Evolutionary conservation across 2,888 invertebrate species (phyloP), one percentile per base, ranked within the genome.

Genomic region (Agrochola litura): DNA sequence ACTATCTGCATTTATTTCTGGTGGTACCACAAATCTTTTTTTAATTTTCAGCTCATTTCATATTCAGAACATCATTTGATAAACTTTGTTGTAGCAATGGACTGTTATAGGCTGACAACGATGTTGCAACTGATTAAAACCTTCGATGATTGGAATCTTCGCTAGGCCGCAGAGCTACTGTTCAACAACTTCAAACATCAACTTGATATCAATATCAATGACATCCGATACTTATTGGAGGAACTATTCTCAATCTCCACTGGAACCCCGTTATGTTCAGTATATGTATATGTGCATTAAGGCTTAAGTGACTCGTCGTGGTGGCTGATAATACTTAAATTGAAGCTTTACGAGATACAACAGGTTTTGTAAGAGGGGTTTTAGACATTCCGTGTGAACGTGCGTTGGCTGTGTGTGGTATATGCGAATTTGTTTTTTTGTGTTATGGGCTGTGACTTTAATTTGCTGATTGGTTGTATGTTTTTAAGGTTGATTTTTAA

Each of bases 221-320:
- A 82, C 43, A 83, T 82, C 25, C 49, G 82, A 85, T 85, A 83
- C 78, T 61, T 65, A 63, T 49, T 83, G 63, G 12, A 63, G 56
- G 30, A 56, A 74, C 25, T 72, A 79, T 79, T 79, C 54, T 58
- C 74, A 64, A 84, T 84, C n/a, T 25, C 8, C 52, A 56, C 4
- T 72, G 60, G 83, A 49, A 46, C 69, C 46, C 85, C 66, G 76
- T 76, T 81, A 84, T 76, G 66, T 70, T 37, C 71, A 68, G 64
- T 63, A n/a, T 73, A 25, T 30, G 30, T 30, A 2, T 82, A 83
- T 91, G 91, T 90, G 89, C 90, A 91, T 89, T 72, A 81, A 90
- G 89, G 82, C 79, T 83, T 91, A 91, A 93, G 90, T 91, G 91
- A 90, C 87, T 89, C 84, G 87, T 89, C 87, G 85, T 87, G 86